Base-by-base conservation (phyloP, 2,888 invertebrate genomes). In the Hirtodrosophila confusa region DNA sequence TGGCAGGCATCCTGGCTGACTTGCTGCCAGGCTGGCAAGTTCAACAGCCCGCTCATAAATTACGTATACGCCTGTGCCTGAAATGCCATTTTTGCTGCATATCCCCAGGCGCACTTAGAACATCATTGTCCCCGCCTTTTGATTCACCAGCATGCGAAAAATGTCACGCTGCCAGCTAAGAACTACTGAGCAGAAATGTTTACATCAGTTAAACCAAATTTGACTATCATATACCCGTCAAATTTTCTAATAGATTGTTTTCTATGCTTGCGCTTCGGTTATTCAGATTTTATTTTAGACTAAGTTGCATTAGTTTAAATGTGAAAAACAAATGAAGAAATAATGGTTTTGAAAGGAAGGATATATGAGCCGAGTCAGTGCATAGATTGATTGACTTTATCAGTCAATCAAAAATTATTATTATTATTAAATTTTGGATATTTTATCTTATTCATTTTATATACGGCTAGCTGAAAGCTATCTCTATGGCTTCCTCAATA, bases 71-170 rank as follows among this genome's bases (percentile, higher is more conserved):
- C 44, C 50, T 57, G 57, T 62, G 75, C 60, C 67, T 36, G 50
- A 73, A 78, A 67, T 63, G 80, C 66, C 86, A 75, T 86, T 86
- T 78, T 72, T 71, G 39, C 75, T 86, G 86, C 86, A 84, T 75
- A 77, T 84, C 84, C 84, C 86, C 56, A 73, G 86, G 82, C 80
- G 68, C 64, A 67, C 74, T 72, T 69, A 64, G 65, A 62, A 54
- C 64, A 51, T 61, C 66, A 68, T 54, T 43, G 29, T 44, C 54
- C 54, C 44, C 54, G 70, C 51, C 71, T 62, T 74, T 66, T 74
- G 70, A 73, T 63, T 48, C 55, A 61, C 54, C 48, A 17, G 27
- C 69, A 63, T 60, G 75, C 44, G 17, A 57, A 55, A 69, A 64
- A 27, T 66, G 43, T 61, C 65, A 60, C 48, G 41, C 43, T 57